Evolutionary conservation across 1,140 invertebrate species (phyloP).

Genomic region (Rhopalosiphum padi): DNA sequence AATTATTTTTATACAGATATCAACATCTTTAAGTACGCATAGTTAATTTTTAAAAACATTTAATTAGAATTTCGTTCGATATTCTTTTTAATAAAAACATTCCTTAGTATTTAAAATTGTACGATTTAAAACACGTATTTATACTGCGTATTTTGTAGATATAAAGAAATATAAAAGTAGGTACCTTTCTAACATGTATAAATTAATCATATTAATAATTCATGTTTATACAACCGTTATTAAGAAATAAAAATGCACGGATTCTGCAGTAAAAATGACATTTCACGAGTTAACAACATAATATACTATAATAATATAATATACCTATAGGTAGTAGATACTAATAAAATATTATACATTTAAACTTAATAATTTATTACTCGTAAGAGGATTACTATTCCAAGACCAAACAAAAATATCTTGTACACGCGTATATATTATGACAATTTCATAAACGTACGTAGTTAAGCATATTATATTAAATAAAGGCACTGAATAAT

Average conservation of each 20-base stretch:
- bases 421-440: background rate
- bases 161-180: background rate
- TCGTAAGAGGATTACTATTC: background rate
- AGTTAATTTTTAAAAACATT: too few relatives aligned
- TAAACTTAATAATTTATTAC: background rate
- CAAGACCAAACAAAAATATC: background rate
- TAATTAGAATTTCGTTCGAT: too few relatives aligned
- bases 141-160: too few relatives aligned
- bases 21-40: too few relatives aligned
- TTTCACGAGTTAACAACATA: background rate
- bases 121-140: too few relatives aligned
- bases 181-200: background rate
- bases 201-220: background rate
- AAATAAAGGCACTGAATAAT: background rate
- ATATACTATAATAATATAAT: background rate
- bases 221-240: background rate
- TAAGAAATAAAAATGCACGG: background rate
- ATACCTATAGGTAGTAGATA: background rate
- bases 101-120: too few relatives aligned
- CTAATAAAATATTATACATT: background rate
- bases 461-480: background rate
- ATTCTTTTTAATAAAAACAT: too few relatives aligned
- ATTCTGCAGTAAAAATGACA: background rate
- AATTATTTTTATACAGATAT: too few relatives aligned
- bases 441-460: background rate